Percentiles rank a stretch among this genome's conserved stretches.
These are phyloP conservation scores for Parnassius orleans DNA, from an alignment of 2,888 invertebrate species.

Conservation along the genomic window DNA sequence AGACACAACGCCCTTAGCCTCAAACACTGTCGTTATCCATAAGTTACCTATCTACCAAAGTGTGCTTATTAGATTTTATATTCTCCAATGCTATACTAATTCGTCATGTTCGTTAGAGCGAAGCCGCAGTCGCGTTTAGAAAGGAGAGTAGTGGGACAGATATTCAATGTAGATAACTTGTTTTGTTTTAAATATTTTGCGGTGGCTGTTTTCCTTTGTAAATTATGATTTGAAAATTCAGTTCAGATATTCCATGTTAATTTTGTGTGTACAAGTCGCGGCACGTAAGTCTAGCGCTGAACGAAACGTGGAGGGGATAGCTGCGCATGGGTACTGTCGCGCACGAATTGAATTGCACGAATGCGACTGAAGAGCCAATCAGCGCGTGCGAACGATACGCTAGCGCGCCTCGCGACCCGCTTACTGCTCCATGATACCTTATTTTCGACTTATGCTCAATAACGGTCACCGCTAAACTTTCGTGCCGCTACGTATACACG, in stretches of 20 bases:
- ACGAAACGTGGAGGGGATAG: too few relatives aligned
- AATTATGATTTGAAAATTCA: neutral
- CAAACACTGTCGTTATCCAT: slow-evolving; percentile 38
- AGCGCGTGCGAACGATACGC: too few relatives aligned
- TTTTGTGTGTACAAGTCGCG: neutral
- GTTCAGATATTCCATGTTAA: neutral
- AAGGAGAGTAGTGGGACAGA: neutral
- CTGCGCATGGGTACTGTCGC: too few relatives aligned
- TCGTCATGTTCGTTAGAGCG: slow-evolving; percentile 11
- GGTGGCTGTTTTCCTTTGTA: neutral
- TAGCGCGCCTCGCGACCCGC: too few relatives aligned
- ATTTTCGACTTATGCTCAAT: too few relatives aligned
- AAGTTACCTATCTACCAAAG: slow-evolving; percentile 78
- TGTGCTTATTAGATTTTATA: slow-evolving; percentile 40
- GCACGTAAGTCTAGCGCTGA: too few relatives aligned
- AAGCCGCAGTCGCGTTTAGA: slow-evolving; percentile 16
- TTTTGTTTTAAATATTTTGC: neutral
- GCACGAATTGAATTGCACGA: too few relatives aligned
- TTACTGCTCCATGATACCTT: too few relatives aligned
- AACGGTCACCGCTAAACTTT: too few relatives aligned
- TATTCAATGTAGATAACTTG: slow-evolving; percentile 3
- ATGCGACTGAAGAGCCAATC: too few relatives aligned
- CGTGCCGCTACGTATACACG: too few relatives aligned
- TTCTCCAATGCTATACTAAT: slow-evolving; percentile 17
- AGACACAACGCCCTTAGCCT: slow-evolving; percentile 36